Percentiles rank a stretch among this genome's conserved stretches.
These are phyloP conservation scores for Subacronicta megacephala DNA, from an alignment of 2,888 invertebrate genomes.

Conservation along the genomic window DNA sequence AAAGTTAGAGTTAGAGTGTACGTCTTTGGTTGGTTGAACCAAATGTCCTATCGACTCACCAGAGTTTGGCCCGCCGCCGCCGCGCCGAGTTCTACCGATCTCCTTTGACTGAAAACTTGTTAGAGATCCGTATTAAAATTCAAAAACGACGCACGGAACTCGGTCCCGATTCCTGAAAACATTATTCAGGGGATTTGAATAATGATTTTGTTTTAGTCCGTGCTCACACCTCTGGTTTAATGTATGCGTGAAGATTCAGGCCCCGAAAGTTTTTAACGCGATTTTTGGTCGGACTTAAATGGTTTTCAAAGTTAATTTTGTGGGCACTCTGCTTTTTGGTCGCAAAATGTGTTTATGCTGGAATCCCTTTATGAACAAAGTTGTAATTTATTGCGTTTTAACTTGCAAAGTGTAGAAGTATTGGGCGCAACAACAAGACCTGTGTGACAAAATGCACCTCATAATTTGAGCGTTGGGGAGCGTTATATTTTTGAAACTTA, in stretches of 20 bases:
- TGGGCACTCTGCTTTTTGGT: slow-evolving; percentile 68
- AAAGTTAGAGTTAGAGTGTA: too few species aligned
- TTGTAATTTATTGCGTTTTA: slow-evolving; percentile 58
- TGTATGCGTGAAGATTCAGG: slow-evolving; percentile 84
- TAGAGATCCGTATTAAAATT: slow-evolving; percentile 88
- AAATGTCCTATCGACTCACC: slow-evolving; percentile 63
- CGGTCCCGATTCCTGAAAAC: slow-evolving; percentile 86
- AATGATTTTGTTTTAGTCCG: slow-evolving; percentile 87
- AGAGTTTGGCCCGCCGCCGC: slow-evolving; percentile 48
- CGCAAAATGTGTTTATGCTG: slow-evolving; percentile 70
- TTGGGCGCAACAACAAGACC: slow-evolving; percentile 25
- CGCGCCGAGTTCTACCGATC: slow-evolving; percentile 74
- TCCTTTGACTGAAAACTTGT: slow-evolving; percentile 89
- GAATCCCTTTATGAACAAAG: slow-evolving; percentile 59
- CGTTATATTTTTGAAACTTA: slow-evolving; percentile 7
- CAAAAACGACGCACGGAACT: slow-evolving; percentile 88
- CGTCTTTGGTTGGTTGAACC: too few species aligned
- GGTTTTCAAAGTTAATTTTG: slow-evolving; percentile 84
- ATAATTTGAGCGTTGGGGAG: slow-evolving; percentile 9
- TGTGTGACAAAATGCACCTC: slow-evolving; percentile 27
- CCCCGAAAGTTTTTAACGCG: slow-evolving; percentile 81
- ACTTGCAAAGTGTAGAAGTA: slow-evolving; percentile 51
- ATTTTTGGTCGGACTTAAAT: slow-evolving; percentile 87
- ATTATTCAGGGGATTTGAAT: slow-evolving; percentile 89
- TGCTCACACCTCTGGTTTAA: slow-evolving; percentile 71